These are phyloP conservation scores for Lucilia cuprina DNA, from an alignment of 1,140 invertebrate species.

Conservation along the genomic window DNA sequence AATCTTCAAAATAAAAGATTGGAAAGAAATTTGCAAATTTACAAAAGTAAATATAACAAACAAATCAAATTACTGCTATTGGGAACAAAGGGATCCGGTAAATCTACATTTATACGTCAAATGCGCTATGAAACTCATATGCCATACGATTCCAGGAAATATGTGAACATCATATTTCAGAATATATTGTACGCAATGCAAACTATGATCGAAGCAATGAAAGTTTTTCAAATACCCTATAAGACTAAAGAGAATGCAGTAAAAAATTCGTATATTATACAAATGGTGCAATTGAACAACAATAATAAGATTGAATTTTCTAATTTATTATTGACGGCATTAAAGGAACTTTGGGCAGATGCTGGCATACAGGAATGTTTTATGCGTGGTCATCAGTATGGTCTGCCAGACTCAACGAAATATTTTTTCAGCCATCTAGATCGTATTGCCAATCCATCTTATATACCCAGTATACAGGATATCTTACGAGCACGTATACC, in stretches of 20 bases:
- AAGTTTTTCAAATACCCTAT: constrained; percentile 86
- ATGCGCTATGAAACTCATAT: constrained; percentile 93
- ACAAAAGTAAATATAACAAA: not conserved
- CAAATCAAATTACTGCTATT: constrained; percentile 38
- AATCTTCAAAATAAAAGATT: not conserved
- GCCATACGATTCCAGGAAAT: constrained; percentile 88
- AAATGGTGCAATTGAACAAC: constrained; percentile 87
- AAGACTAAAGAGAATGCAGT: constrained; percentile 77
- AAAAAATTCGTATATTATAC: constrained; percentile 67
- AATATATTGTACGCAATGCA: constrained; percentile 96
- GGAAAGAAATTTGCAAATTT: not conserved
- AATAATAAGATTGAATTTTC: constrained; percentile 78
- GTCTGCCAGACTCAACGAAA: constrained; percentile 93
- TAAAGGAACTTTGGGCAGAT: constrained; percentile 88
- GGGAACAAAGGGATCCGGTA: constrained; percentile 94
- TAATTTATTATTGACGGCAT: constrained; percentile 84
- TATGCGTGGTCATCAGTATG: constrained; percentile 89
- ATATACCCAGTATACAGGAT: constrained; percentile 95
- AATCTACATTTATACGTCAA: constrained; percentile 96
- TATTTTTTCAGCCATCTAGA: constrained; percentile 76
- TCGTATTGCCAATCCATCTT: constrained; percentile 88
- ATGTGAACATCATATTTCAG: constrained; percentile 66
- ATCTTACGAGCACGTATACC: constrained; percentile 96
- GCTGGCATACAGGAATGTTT: constrained; percentile 92
- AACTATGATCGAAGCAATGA: constrained; percentile 93